Evolutionary conservation across 2,113 vertebrate genomes (phyloP).

Genomic region (Ovibos moschatus): DNA sequence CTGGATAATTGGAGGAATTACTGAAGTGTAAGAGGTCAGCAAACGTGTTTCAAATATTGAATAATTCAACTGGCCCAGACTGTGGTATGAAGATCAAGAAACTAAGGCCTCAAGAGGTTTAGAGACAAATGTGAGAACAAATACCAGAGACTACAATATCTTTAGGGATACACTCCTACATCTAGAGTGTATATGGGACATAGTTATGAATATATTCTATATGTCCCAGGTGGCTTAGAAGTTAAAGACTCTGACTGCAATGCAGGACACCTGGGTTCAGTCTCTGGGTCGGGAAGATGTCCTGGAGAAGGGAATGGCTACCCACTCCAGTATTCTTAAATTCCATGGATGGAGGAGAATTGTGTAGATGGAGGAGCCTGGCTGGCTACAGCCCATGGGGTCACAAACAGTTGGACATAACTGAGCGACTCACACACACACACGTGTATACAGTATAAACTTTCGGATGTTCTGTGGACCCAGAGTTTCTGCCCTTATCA

Average conservation of each 20-base stretch:
- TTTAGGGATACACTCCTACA: rapidly evolving
- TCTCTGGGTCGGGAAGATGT: neutral
- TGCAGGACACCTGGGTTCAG: neutral
- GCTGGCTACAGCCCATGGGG: neutral
- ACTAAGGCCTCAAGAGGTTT: neutral
- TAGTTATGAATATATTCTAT: neutral
- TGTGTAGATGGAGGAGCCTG: neutral
- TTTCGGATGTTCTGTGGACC: rapidly evolving
- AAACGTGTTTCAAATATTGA: neutral
- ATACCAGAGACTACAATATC: rapidly evolving
- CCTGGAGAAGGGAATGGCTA: neutral
- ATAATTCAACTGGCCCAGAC: neutral
- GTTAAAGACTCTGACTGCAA: neutral
- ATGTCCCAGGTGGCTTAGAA: neutral
- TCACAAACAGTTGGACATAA: neutral
- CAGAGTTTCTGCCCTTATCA: rapidly evolving
- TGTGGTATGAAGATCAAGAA: neutral
- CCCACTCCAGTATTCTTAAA: neutral
- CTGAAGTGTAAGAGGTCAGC: neutral
- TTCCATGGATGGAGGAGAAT: neutral
- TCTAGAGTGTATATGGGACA: rapidly evolving
- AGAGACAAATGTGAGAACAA: neutral
- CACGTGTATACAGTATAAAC: neutral
- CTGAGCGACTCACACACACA: neutral
- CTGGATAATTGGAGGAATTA: neutral